A percentile compares a stretch with the other conserved stretches of the same genome.
Conservation (phyloP, 2,797 vertebrate genomes). For the Lutjanus argentimaculatus region DNA sequence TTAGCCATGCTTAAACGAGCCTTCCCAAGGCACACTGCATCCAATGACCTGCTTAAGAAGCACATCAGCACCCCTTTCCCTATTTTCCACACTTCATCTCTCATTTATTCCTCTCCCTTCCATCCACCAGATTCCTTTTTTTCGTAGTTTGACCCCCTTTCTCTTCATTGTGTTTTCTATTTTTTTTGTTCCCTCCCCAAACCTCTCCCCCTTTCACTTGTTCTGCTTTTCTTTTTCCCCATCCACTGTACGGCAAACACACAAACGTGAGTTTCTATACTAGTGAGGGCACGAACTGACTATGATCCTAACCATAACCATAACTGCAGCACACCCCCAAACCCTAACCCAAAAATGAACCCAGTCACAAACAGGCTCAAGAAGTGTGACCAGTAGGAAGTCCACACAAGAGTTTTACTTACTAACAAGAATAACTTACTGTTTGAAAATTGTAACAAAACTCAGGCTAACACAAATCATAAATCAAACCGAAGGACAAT, state of each 20-base stretch:
- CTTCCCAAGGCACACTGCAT: conserved; percentile 66
- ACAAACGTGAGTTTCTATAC: not conserved
- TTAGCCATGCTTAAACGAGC: conserved; percentile 79
- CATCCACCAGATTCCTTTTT: conserved; percentile 42
- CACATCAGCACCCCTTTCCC: conserved; percentile 71
- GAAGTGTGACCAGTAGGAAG: no score
- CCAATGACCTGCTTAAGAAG: conserved; percentile 81
- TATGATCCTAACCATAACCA: not conserved
- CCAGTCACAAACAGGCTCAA: no score
- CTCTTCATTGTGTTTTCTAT: conserved; percentile 33
- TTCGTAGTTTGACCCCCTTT: conserved; percentile 61
- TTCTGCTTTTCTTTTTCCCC: not conserved
- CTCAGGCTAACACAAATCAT: no score
- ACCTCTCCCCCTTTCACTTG: not conserved
- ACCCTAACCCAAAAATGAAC: not conserved
- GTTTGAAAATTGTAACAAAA: no score
- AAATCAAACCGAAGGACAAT: no score
- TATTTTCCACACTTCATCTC: conserved; percentile 74
- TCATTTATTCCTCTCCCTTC: conserved; percentile 64
- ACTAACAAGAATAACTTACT: no score
- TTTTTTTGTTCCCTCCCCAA: conserved; percentile 29
- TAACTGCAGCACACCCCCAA: not conserved
- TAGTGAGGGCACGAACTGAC: conserved; percentile 14
- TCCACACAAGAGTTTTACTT: no score
- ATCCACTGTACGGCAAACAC: conserved; percentile 3